These are phyloP conservation scores for Myotis pilosus DNA, from an alignment of 2,797 vertebrate genomes.

Conservation along the genomic window DNA sequence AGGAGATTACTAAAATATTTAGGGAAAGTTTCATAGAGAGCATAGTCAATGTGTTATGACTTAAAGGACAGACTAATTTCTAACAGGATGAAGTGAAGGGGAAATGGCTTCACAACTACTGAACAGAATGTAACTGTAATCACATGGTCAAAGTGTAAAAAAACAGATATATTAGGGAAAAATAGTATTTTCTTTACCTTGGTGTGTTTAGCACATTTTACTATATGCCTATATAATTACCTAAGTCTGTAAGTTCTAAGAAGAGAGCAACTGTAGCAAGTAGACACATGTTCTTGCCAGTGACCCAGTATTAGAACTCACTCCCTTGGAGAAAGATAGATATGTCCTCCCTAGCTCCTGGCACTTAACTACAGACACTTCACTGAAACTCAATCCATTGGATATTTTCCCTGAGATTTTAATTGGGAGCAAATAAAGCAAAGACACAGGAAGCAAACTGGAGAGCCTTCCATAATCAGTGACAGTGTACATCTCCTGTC, in stretches of 20 bases:
- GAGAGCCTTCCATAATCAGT: neutral
- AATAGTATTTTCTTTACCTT: neutral
- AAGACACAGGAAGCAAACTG: constrained; percentile 6
- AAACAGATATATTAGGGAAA: neutral
- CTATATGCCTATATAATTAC: neutral
- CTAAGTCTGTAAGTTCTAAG: neutral
- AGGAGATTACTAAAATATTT: neutral
- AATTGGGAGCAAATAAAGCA: constrained; percentile 48
- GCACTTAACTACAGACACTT: neutral
- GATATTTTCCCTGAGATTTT: constrained; percentile 5
- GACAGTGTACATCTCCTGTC: neutral
- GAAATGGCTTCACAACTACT: neutral
- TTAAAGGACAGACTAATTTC: neutral
- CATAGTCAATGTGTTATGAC: neutral
- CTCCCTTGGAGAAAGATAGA: neutral
- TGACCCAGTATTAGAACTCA: neutral
- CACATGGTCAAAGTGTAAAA: neutral
- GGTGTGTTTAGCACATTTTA: neutral
- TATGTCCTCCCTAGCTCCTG: neutral
- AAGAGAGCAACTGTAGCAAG: neutral
- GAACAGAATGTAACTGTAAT: neutral
- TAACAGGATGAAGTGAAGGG: neutral
- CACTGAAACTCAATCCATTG: constrained; percentile 20
- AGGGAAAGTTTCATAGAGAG: neutral
- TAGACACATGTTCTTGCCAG: neutral